phyloP scores from a whole-genome alignment of 2,797 vertebrate species.

The Astyanax mexicanus region DNA sequence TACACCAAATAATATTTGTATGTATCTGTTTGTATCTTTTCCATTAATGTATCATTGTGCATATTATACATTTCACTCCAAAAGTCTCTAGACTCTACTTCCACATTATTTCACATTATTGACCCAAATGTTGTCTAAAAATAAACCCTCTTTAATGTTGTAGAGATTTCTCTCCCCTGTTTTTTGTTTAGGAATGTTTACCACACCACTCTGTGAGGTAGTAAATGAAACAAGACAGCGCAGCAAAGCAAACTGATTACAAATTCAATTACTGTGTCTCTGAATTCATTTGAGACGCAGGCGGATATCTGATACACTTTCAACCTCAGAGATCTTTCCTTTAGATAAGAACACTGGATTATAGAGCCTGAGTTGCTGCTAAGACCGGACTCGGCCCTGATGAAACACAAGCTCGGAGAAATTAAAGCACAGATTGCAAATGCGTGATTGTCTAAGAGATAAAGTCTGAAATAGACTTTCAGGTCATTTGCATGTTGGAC shows the following conservation, averaged over 20 bases:
- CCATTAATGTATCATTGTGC: background rate
- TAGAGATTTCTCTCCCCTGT: background rate
- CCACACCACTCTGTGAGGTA: conserved; percentile 5
- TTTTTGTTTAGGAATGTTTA: conserved; percentile 26
- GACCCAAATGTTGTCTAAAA: background rate
- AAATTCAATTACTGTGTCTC: conserved; percentile 75
- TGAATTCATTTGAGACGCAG: conserved; percentile 63
- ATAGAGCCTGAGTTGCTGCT: conserved; percentile 59
- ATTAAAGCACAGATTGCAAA: conserved; percentile 38
- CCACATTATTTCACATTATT: conserved; percentile 2
- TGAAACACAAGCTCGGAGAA: conserved; percentile 41
- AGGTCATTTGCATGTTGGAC: conserved; percentile 11
- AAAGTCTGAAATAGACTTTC: conserved; percentile 36
- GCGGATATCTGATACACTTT: conserved; percentile 72
- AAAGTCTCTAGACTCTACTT: too few species aligned
- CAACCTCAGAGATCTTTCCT: conserved; percentile 64
- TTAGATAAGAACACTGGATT: conserved; percentile 65
- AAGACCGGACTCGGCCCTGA: conserved; percentile 47
- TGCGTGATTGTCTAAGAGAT: conserved; percentile 37
- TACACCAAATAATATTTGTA: too few species aligned
- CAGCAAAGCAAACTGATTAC: conserved; percentile 73
- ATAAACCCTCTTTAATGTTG: conserved; percentile 6
- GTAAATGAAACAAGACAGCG: conserved; percentile 62
- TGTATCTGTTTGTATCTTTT: background rate
- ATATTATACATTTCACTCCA: too few species aligned